Base-by-base conservation (phyloP, 1,140 invertebrate species). In the Daktulosphaira vitifoliae region DNA sequence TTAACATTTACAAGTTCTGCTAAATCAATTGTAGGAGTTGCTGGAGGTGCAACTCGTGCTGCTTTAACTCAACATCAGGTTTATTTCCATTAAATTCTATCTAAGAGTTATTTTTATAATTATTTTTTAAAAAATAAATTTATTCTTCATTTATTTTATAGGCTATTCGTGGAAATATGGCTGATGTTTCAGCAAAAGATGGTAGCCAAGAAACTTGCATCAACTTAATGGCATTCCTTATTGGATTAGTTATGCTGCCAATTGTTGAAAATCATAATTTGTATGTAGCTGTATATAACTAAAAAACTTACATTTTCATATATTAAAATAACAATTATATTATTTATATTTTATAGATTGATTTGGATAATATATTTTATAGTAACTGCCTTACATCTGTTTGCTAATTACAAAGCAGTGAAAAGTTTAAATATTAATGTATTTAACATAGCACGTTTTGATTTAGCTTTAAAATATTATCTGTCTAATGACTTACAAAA, bases 191-290 rank as follows among this genome's bases (percentile, higher is more conserved):
- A 4, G 93, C 93, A 1, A 98, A 98, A 80, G 96, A 98, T 77
- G 88, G 89, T 8, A 93, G 90, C 69, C 96, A 98, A 79, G 95
- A 98, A 74, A 97, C 92, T 0, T 81, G 91, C 69, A 92, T 97
- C 1, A 97, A 97, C 77, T 77, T 97, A 46, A 73, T 88, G 29
- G 92, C 88, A 11, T 87, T 93, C 5, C 73, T 91, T 56, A 71
- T 85, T 13, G 89, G 88, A 65, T 79, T 96, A 37, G 76, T 86
- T 23, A 73, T 96, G 49, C 78, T 96, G 2, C 84, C 86, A 26
- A 68, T 82, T n/a, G 76, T 90, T 11, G 80, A 79, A 33, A 79
- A 80, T 8, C 18, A 7, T 53, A 75, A 76, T 67, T 68, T 71
- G 75, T 81, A 74, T 74, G 72, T 74, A 52, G 22, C 46, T 50